Percentiles rank a stretch among this genome's conserved stretches.
Evolutionary conservation across 2,888 invertebrate genomes (phyloP).

Genomic region (Drosophila subquinaria): DNA sequence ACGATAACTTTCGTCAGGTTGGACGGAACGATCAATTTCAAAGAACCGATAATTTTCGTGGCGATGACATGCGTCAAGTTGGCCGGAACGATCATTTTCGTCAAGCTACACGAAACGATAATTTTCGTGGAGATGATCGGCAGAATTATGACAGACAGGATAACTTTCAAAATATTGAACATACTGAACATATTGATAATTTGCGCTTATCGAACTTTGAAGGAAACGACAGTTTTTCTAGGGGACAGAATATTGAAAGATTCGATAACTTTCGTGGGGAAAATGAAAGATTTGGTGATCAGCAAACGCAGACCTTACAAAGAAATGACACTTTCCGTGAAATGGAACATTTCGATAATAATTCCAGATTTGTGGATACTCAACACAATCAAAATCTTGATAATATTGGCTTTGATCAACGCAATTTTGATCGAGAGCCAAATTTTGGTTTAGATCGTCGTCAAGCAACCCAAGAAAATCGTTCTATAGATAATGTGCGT

Average conservation of each 20-base stretch:
- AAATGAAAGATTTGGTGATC: slow-evolving; percentile 26
- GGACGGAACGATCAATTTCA: too few species aligned
- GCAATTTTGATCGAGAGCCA: slow-evolving; percentile 1
- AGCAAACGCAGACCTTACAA: too few species aligned
- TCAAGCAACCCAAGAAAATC: not conserved
- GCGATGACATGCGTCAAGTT: not conserved
- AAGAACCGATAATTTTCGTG: not conserved
- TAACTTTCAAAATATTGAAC: not conserved
- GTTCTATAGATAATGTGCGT: not conserved
- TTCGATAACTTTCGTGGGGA: not conserved
- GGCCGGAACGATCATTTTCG: not conserved
- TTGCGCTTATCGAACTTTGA: not conserved
- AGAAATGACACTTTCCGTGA: not conserved
- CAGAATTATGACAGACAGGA: too few species aligned
- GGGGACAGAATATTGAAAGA: not conserved
- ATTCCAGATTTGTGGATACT: not conserved
- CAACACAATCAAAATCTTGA: slow-evolving; percentile 2
- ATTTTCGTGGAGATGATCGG: not conserved
- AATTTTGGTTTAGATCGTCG: slow-evolving; percentile 4
- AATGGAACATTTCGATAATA: not conserved
- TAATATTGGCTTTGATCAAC: slow-evolving; percentile 1
- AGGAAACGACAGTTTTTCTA: not conserved
- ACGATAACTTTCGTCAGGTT: slow-evolving; percentile 10
- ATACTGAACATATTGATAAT: not conserved
- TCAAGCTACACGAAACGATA: not conserved